Evolutionary conservation across 2,113 vertebrate species (phyloP), one percentile per base, ranked within the genome.

Genomic region (Erythrolamprus reginae): DNA sequence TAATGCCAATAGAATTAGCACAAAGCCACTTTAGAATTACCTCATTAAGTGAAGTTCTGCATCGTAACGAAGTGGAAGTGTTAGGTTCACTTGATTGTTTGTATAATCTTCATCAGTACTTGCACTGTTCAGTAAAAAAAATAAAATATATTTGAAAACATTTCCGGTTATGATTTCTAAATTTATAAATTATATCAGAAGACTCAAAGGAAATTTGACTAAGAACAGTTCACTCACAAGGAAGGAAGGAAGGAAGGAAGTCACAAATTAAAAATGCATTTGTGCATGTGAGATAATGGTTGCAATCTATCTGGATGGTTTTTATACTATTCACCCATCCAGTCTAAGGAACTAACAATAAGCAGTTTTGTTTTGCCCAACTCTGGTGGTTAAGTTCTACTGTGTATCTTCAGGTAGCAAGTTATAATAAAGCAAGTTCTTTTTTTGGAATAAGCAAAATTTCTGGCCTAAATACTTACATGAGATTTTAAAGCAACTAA

Each of bases 11-110:
- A 82, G 42, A 77, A 87, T 48, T 15, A 91, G 50, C 87, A 7
- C 26, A 0, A 38, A 1, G n/a, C 86, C 65, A 70, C 48, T 88
- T 82, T 56, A 93, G 1, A 82, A 91, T 83, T 94, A 99, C 98
- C 98, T 97, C 26, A 98, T 98, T 65, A 99, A 92, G 93, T 98
- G 96, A 89, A 99, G 96, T 91, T 98, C 98, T 13, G 98, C 95
- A 89, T 99, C 97, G 3, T 99, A 99, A 38, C 94, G 91, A 88
- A 99, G 91, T 88, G 97, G 97, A 92, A 98, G 84, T 33, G 96
- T 96, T 51, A 98, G 87, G 86, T 90, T 91, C 55, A 96, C 95
- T 1, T 92, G 86, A 94, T 99, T 99, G 96, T 99, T 98, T 24
- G 52, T 58, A 38, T 96, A 91, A 58, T 91, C 96, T 0, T 96